Conservation (phyloP, 2,888 invertebrate species). For the Salpingus planirostris region DNA sequence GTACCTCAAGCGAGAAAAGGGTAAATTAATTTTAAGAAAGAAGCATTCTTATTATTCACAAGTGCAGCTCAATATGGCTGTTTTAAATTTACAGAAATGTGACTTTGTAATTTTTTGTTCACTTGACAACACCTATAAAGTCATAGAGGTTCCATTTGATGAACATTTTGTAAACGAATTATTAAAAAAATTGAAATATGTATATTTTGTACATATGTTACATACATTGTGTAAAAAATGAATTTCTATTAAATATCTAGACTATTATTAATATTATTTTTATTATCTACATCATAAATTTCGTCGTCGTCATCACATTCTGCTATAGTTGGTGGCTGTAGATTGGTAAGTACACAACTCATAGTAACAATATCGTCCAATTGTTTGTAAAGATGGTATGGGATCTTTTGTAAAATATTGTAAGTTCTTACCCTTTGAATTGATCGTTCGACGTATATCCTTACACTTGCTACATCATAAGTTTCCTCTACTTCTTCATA, state of each 20-base stretch:
- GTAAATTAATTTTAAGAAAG: neutral
- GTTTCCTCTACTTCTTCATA: constrained; percentile 6
- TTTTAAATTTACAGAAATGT: neutral
- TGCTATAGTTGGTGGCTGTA: constrained; percentile 2
- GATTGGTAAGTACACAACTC: constrained; percentile 4
- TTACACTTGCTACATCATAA: constrained; percentile 8
- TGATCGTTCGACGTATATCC: constrained; percentile 10
- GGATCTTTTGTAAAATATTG: constrained; percentile 6
- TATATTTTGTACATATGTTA: constrained; percentile 2
- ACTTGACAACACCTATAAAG: neutral
- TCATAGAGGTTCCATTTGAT: constrained; percentile 1
- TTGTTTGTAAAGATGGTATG: constrained; percentile 4
- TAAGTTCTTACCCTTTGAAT: constrained; percentile 9
- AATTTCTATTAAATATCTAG: neutral
- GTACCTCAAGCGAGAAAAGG: neutral
- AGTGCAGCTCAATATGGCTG: constrained; percentile 2
- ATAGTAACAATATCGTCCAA: constrained; percentile 7
- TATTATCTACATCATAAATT: neutral
- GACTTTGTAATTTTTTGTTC: constrained; percentile 2
- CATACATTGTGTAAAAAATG: constrained; percentile 3
- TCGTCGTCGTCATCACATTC: neutral
- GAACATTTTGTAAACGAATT: neutral
- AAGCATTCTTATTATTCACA: constrained; percentile 2
- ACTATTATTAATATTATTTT: too few relatives aligned
- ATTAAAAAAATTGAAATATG: neutral